Evolutionary conservation across 2,888 invertebrate species (phyloP), one percentile per base, ranked within the genome.

Genomic region (Trissonchulus sp.): DNA sequence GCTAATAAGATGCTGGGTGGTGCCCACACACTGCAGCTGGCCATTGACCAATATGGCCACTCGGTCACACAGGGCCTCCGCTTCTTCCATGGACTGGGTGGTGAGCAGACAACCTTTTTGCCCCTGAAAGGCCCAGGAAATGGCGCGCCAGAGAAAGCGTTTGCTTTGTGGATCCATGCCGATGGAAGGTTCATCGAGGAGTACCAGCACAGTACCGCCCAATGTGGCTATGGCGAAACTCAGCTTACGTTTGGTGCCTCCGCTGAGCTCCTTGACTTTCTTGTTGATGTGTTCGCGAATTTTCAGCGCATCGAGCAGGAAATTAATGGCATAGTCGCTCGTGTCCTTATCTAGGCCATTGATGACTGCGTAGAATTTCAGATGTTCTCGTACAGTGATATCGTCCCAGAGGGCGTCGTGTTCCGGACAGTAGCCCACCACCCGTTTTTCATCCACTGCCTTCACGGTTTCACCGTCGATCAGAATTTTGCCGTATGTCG

Each of bases 41-140:
- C 93, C 93, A 85, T 92, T 92, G 69, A 93, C 92, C 92, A 93
- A 92, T 81, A 93, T 93, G 73, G 91, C 93, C 36, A 93, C 91
- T 81, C 92, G 88, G 72, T 91, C 90, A 86, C 93, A 93, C 79
- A 93, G 87, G 68, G 92, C 92, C 84, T 93, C 93, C 65, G 93
- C 93, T 87, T 93, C 93, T 86, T 93, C 93, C 93, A 93, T 93
- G 82, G 92, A 92, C 87, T 93, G 93, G 79, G 93, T 93, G 33
- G 93, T 93, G 78, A 93, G 86, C 79, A 93, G 91, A 36, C 84
- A 84, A 2, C 83, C 84, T 65, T 82, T 74, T 8, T 48, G 8
- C 8, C 48, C 48, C 30, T 81, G 78, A 2, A 69, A 18, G 8
- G 69, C 69, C 15, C 35, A 8, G 33, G 15, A 8, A n/a, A 69